Evolutionary conservation across 2,888 invertebrate species (phyloP).

Genomic region (Polyploca ridens): DNA sequence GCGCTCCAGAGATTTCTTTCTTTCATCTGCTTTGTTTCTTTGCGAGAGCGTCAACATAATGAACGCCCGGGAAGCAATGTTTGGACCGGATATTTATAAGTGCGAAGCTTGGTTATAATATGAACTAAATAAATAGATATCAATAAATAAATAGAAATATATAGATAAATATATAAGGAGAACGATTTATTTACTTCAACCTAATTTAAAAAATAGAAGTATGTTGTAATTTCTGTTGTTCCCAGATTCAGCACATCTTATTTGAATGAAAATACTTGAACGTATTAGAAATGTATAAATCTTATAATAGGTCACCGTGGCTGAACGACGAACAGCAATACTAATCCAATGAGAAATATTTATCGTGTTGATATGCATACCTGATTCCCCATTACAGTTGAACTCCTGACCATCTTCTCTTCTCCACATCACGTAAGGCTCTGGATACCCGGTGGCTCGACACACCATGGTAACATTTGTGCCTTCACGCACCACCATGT

Average conservation of each 20-base stretch:
- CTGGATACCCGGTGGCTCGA: slow-evolving; percentile 94
- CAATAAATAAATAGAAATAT: too few relatives aligned
- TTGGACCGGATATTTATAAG: slow-evolving; percentile 65
- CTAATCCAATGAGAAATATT: too few relatives aligned
- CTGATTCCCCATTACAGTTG: slow-evolving; percentile 94
- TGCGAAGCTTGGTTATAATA: not conserved
- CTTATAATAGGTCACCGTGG: too few relatives aligned
- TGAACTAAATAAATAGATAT: not conserved
- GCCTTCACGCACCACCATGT: slow-evolving; percentile 95
- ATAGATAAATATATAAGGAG: too few relatives aligned
- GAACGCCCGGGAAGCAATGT: slow-evolving; percentile 59
- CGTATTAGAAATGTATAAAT: too few relatives aligned
- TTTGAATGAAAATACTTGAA: too few relatives aligned
- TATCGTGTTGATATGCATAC: slow-evolving; percentile 68
- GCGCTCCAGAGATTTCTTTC: slow-evolving; percentile 64
- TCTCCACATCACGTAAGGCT: slow-evolving; percentile 97
- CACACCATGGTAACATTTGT: slow-evolving; percentile 95
- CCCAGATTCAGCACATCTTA: too few relatives aligned
- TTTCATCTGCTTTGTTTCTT: slow-evolving; percentile 68
- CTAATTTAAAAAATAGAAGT: not conserved
- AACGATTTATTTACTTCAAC: slow-evolving; percentile 18
- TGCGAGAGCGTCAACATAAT: slow-evolving; percentile 63
- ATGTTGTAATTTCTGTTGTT: too few relatives aligned
- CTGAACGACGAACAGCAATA: too few relatives aligned
- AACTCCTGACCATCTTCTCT: slow-evolving; percentile 95